A percentile compares a stretch with the other conserved stretches of the same genome.
These are phyloP conservation scores for Trachops cirrhosus DNA, from an alignment of 2,797 vertebrate genomes.

Conservation along the genomic window DNA sequence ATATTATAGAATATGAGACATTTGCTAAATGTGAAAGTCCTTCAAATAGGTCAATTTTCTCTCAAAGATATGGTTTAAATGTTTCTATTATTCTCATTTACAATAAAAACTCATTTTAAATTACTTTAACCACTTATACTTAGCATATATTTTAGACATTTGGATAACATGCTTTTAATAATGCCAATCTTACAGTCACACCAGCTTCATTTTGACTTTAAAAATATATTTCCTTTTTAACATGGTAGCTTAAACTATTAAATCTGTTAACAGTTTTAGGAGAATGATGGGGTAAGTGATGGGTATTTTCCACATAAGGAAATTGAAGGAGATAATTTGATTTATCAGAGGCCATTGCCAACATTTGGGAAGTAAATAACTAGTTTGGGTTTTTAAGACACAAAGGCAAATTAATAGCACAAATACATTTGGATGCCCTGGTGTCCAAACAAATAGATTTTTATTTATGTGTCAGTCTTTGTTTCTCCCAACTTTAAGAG, in stretches of 20 bases:
- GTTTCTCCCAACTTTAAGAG: neutral
- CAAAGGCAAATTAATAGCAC: neutral
- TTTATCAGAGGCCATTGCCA: neutral
- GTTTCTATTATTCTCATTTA: conserved; percentile 18
- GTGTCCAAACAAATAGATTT: neutral
- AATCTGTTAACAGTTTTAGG: conserved; percentile 14
- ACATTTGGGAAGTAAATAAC: neutral
- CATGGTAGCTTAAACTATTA: neutral
- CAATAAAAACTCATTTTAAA: conserved; percentile 39
- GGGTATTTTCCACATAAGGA: neutral
- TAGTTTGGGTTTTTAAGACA: neutral
- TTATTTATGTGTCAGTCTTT: neutral
- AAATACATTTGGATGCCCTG: neutral
- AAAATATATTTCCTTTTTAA: conserved; percentile 49
- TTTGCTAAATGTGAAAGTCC: conserved; percentile 39
- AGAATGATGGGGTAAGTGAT: neutral
- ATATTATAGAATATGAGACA: neutral
- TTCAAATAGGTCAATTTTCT: conserved; percentile 21
- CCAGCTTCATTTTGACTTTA: conserved; percentile 57
- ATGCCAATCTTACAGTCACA: neutral
- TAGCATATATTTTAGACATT: conserved; percentile 9
- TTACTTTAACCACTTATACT: conserved; percentile 21
- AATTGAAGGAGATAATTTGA: neutral
- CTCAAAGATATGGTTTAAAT: neutral
- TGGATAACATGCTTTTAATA: conserved; percentile 23